phyloP scores from a whole-genome alignment of 2,888 invertebrate species.

The Callosobruchus maculatus region DNA sequence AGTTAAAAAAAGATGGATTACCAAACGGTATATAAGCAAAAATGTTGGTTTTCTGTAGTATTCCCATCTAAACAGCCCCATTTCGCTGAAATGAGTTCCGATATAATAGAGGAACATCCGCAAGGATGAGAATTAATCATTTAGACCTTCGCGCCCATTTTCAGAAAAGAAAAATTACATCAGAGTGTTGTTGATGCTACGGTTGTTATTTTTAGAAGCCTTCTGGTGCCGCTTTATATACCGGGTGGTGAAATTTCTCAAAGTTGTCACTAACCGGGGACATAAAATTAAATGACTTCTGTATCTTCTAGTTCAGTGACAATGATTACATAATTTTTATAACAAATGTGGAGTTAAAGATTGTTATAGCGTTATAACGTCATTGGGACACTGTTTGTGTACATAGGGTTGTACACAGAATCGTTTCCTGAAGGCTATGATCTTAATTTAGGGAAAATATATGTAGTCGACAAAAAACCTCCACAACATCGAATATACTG shows the following conservation, averaged over 20 bases:
- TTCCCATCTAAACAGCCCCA: not conserved
- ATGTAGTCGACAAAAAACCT: too few relatives aligned
- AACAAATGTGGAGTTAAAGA: too few relatives aligned
- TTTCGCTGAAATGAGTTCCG: not conserved
- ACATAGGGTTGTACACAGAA: too few relatives aligned
- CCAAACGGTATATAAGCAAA: not conserved
- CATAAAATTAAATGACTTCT: too few relatives aligned
- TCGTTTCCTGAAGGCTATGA: too few relatives aligned
- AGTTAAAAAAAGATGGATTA: not conserved
- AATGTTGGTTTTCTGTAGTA: not conserved
- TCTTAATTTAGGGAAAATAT: too few relatives aligned
- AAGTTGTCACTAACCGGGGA: not conserved
- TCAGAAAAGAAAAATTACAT: not conserved
- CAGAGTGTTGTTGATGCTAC: not conserved
- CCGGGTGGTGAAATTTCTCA: not conserved
- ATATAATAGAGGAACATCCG: not conserved
- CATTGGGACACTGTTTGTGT: too few relatives aligned
- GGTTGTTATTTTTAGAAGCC: not conserved
- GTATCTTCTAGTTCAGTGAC: too few relatives aligned
- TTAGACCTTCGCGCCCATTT: not conserved
- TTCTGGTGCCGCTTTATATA: not conserved
- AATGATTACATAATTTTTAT: too few relatives aligned
- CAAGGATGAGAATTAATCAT: not conserved
- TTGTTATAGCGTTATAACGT: too few relatives aligned
- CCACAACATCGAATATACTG: too few relatives aligned